Evolutionary conservation across 1,140 invertebrate genomes (phyloP).

Genomic region (Trypoxylus dichotomus): DNA sequence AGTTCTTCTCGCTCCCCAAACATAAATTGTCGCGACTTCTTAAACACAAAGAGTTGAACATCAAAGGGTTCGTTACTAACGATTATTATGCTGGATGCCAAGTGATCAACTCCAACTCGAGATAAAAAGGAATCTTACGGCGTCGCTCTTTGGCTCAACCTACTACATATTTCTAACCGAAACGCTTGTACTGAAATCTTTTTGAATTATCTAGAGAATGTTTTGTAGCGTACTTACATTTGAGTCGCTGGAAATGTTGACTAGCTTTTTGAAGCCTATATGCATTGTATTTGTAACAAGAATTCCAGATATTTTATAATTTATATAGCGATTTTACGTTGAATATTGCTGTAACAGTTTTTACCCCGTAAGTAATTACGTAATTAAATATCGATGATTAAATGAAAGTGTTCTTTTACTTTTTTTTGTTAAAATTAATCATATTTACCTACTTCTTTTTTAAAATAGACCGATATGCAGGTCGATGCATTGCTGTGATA

Average conservation of each 20-base stretch:
- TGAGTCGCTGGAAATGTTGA: no score
- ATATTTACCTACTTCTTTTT: no score
- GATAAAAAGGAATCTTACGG: slow-evolving; percentile 20
- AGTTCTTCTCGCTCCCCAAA: background rate
- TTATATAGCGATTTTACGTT: background rate
- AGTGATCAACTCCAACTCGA: slow-evolving; percentile 26
- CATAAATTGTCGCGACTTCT: slow-evolving; percentile 9
- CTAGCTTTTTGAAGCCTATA: background rate
- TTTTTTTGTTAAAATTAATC: no score
- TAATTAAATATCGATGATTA: background rate
- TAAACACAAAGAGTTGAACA: slow-evolving; percentile 14
- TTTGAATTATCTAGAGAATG: background rate
- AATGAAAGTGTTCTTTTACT: no score
- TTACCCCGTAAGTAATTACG: background rate
- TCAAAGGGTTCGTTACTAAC: slow-evolving; percentile 29
- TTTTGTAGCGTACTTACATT: background rate
- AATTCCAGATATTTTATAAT: background rate
- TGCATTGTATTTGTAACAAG: background rate
- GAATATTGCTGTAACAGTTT: background rate
- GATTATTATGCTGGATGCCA: slow-evolving; percentile 29
- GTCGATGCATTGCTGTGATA: no score
- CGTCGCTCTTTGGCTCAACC: background rate
- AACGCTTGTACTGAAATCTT: background rate
- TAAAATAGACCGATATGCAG: no score
- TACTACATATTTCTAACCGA: background rate